These are phyloP conservation scores for Anguilla pacifica DNA, from an alignment of 2,797 vertebrate genomes.

Conservation along the genomic window DNA sequence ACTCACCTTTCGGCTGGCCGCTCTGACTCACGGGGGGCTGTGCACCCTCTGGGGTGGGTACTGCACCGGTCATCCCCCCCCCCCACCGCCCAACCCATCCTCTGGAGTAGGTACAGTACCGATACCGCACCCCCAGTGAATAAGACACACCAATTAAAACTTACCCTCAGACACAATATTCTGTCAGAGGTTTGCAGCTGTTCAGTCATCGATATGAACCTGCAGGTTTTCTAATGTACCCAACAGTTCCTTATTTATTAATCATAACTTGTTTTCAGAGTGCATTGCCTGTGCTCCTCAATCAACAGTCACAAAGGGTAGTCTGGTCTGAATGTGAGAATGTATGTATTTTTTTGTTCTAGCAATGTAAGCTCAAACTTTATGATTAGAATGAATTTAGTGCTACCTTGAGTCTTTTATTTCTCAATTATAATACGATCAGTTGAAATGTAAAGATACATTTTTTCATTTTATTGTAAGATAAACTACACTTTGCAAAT, in stretches of 20 bases:
- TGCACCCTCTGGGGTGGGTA: no score
- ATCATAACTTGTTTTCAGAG: background rate
- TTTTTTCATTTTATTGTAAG: background rate
- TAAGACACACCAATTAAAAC: background rate
- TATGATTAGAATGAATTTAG: no score
- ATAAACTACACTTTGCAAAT: background rate
- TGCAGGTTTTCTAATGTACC: background rate
- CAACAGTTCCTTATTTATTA: background rate
- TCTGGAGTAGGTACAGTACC: background rate
- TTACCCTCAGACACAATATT: background rate
- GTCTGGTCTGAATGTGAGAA: background rate
- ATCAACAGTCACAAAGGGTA: background rate
- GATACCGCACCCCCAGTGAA: background rate
- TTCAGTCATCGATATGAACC: background rate
- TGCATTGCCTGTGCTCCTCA: background rate
- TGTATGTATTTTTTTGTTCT: background rate
- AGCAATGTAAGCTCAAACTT: background rate
- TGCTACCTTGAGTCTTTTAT: no score
- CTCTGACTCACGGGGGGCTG: background rate
- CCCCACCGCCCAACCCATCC: background rate
- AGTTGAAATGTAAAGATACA: no score
- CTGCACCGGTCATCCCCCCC: background rate
- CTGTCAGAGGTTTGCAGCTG: background rate
- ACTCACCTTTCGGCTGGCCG: background rate
- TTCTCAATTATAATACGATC: background rate